A percentile compares a stretch with the other conserved stretches of the same genome.
Evolutionary conservation across 2,888 invertebrate species (phyloP).

Genomic region (Cotesia congregata): DNA sequence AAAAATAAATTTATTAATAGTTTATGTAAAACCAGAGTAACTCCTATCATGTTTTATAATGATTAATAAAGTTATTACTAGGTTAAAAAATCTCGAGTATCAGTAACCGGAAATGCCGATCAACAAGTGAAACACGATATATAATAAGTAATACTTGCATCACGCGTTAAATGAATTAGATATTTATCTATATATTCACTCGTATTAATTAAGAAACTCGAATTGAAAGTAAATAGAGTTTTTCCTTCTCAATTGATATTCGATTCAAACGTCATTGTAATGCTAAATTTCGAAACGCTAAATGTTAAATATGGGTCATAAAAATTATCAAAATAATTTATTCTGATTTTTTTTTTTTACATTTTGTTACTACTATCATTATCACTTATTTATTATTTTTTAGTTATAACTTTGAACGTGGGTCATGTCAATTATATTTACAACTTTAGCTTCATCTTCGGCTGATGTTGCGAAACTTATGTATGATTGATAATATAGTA

Average conservation of each 20-base stretch:
- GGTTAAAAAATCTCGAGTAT: neutral
- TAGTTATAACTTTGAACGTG: conserved; percentile 10
- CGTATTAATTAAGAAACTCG: neutral
- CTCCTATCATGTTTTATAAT: neutral
- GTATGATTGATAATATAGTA: conserved; percentile 25
- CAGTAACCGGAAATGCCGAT: conserved; percentile 7
- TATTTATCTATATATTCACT: neutral
- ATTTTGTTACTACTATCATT: neutral
- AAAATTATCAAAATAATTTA: conserved; percentile 14
- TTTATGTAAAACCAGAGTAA: neutral
- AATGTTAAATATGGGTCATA: conserved; percentile 5
- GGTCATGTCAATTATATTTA: conserved; percentile 33
- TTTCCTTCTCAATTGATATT: neutral
- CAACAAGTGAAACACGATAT: conserved; percentile 8
- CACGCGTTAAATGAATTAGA: neutral
- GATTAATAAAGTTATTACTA: neutral
- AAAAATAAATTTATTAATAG: neutral
- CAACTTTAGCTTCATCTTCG: conserved; percentile 19
- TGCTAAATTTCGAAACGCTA: conserved; percentile 1
- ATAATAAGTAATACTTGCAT: neutral
- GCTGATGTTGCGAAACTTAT: conserved; percentile 36
- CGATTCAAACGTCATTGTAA: neutral
- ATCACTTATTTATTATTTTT: conserved; percentile 15
- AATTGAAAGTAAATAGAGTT: neutral
- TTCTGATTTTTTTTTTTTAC: conserved; percentile 8